Evolutionary conservation across 2,113 vertebrate genomes (phyloP).

Genomic region (Corythornis cristatus): DNA sequence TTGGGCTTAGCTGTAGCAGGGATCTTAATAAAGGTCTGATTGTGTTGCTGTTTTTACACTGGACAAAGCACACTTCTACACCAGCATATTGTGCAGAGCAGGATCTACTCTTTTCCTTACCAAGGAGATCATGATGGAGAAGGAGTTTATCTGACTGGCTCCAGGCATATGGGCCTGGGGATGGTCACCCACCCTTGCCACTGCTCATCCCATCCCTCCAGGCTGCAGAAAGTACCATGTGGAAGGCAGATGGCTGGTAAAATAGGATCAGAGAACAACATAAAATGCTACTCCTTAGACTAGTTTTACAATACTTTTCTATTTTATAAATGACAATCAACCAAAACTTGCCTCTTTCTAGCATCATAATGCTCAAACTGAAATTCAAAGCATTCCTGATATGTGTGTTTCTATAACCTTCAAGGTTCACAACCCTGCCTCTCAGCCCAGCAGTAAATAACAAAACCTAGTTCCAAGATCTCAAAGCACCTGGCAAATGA

Average conservation of each 20-base stretch:
- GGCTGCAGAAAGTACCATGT: neutral
- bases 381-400: neutral
- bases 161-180: fast-evolving
- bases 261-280: neutral
- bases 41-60: neutral
- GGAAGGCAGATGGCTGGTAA: neutral
- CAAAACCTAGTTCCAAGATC: neutral
- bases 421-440: neutral
- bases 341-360: neutral
- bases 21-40: neutral
- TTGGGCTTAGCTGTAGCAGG: neutral
- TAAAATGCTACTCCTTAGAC: neutral
- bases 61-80: neutral
- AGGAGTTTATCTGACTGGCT: fast-evolving
- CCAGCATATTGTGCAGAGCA: fast-evolving
- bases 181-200: neutral
- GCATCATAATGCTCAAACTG: neutral
- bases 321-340: neutral
- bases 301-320: neutral
- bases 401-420: neutral
- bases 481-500: constrained; percentile 14
- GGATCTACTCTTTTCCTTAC: neutral
- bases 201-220: neutral
- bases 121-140: neutral
- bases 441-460: neutral